Evolutionary conservation across 2,888 invertebrate genomes (phyloP).

Genomic region (Orthonychiurus folsomi): DNA sequence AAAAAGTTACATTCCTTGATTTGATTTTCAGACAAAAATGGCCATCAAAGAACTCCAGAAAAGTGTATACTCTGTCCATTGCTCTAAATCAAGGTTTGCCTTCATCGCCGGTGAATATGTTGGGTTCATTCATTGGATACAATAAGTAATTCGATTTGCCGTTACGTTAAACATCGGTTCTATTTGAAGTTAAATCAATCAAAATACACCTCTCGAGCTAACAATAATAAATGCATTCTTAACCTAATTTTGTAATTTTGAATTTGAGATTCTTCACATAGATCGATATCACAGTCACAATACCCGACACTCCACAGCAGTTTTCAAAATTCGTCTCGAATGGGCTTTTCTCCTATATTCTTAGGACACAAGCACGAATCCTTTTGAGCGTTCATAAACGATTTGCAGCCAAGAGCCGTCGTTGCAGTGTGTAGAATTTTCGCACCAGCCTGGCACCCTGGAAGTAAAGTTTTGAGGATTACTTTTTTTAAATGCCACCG

Average conservation of each 20-base stretch:
- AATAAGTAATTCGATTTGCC: too few species aligned
- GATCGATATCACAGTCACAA: too few species aligned
- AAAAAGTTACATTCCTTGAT: too few species aligned
- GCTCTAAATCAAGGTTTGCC: neutral
- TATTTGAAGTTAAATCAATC: neutral
- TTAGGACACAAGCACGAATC: conserved; percentile 67
- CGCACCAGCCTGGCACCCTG: conserved; percentile 76
- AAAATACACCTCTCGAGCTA: neutral
- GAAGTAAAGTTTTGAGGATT: conserved; percentile 38
- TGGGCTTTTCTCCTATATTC: too few species aligned
- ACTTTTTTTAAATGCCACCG: neutral
- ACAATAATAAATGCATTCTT: neutral
- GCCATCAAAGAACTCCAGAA: neutral
- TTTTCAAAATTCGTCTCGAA: neutral
- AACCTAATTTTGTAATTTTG: neutral
- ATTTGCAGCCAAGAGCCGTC: conserved; percentile 73
- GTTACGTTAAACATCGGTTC: neutral
- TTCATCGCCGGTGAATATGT: neutral
- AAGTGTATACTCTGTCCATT: neutral
- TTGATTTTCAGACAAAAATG: neutral
- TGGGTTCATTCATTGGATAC: neutral
- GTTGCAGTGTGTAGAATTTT: conserved; percentile 79
- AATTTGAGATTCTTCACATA: too few species aligned
- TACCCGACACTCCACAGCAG: too few species aligned
- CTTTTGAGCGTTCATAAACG: conserved; percentile 73